These are phyloP conservation scores for Porites divaricata DNA, from an alignment of 92 coral and sea anemone genomes.

Conservation along the genomic window DNA sequence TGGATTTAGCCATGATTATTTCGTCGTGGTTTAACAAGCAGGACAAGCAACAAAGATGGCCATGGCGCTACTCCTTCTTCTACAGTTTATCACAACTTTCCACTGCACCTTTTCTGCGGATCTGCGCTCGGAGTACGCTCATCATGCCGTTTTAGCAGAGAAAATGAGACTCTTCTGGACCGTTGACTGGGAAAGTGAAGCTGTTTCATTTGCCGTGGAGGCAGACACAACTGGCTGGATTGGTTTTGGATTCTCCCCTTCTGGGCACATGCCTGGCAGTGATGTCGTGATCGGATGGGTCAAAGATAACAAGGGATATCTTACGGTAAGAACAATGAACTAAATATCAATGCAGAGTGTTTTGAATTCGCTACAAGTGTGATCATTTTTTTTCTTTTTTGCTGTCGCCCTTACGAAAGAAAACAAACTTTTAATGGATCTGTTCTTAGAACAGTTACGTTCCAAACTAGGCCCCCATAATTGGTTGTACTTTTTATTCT, in stretches of 20 bases:
- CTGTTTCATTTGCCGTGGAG: conserved; percentile 45
- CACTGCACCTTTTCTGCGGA: not conserved
- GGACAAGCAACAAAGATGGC: not conserved
- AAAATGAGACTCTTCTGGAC: conserved; percentile 45
- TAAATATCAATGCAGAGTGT: too few relatives aligned
- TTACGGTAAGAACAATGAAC: conserved; percentile 19
- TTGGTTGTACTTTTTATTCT: too few relatives aligned
- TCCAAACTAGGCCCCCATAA: too few relatives aligned
- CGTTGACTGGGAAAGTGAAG: conserved; percentile 14
- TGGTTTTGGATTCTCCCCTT: conserved; percentile 45
- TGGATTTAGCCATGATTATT: too few relatives aligned
- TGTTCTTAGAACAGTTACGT: too few relatives aligned
- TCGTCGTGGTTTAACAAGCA: too few relatives aligned
- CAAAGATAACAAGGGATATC: conserved; percentile 38
- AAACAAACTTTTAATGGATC: too few relatives aligned
- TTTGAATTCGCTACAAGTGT: too few relatives aligned
- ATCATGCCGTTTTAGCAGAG: conserved; percentile 35
- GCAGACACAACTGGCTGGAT: conserved; percentile 53
- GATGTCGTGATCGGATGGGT: conserved; percentile 37
- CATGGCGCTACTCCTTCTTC: not conserved
- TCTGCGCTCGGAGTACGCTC: conserved; percentile 34
- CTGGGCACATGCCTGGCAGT: conserved; percentile 16
- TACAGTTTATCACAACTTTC: not conserved
- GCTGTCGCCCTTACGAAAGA: too few relatives aligned
- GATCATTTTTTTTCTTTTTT: too few relatives aligned